These are phyloP conservation scores for Mastacembelus armatus DNA, from an alignment of 2,797 vertebrate genomes.

Conservation along the genomic window DNA sequence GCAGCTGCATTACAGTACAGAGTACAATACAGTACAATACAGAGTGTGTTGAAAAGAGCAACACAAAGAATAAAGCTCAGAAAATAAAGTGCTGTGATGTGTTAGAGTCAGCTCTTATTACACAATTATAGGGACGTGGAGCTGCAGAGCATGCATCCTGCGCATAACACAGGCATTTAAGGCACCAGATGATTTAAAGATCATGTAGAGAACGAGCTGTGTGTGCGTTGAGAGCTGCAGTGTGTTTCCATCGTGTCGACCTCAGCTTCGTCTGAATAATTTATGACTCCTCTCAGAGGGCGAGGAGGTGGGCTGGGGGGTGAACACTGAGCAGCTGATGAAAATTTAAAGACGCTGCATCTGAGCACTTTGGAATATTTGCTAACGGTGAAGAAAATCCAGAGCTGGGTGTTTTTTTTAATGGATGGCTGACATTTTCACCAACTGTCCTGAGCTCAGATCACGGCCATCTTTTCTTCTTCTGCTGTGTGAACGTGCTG, in stretches of 20 bases:
- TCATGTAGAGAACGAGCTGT: background rate
- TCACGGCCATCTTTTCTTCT: background rate
- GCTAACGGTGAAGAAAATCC: constrained; percentile 39
- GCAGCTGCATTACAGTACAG: too few species aligned
- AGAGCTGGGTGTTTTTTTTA: constrained; percentile 15
- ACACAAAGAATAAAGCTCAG: too few species aligned
- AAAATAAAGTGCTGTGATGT: too few species aligned
- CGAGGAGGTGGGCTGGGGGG: too few species aligned
- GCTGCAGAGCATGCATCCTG: too few species aligned
- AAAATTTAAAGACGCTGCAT: constrained; percentile 58
- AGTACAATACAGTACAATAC: too few species aligned
- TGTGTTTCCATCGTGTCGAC: constrained; percentile 36
- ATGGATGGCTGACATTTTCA: constrained; percentile 28
- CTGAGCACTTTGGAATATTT: constrained; percentile 36
- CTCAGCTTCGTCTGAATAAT: constrained; percentile 56
- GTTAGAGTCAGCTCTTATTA: too few species aligned
- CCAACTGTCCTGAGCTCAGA: constrained; percentile 2
- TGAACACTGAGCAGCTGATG: constrained; percentile 22
- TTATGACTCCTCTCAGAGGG: constrained; percentile 7
- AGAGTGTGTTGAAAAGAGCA: too few species aligned
- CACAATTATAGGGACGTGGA: too few species aligned
- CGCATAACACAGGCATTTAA: background rate
- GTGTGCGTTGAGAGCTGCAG: background rate
- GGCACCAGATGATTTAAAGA: background rate
- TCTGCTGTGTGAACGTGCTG: background rate